Evolutionary conservation across 1,140 invertebrate species (phyloP), one percentile per base, ranked within the genome.

Genomic region (Drosophila sp.): DNA sequence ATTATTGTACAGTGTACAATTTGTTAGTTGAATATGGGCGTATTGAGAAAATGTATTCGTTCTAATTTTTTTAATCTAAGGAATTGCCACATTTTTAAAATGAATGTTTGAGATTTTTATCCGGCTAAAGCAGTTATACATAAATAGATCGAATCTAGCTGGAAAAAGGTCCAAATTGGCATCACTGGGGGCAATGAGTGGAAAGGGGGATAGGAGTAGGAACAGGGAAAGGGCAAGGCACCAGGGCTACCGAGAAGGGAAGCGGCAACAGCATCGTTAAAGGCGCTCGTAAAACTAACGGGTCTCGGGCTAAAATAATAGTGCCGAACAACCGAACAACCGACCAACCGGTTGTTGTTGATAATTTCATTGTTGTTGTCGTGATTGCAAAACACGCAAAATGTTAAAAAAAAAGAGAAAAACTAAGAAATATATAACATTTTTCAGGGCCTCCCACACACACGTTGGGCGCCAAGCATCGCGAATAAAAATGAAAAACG

Each of bases 361-460:
- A 62, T 62, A 34, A 62, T 62, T 29, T 34, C 51, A 36, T 54
- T 63, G 48, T 38, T 67, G 45, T 50, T 64, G 67, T 46, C 43
- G 67, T 72, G 61, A 50, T 72, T 65, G 69, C 41, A 56, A 65
- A 65, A 72, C 70, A 58, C 50, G 45, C 50, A 71, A 65, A 48
- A 43, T 45, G 65, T 50, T 27, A 40, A 66, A 48, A 48, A 38
- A 43, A 43, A 36, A n/a, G 59, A 34, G 14, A 41, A 38, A 29
- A 38, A 46, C 46, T 11, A 46, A 57, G 48, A 50, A 25, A 38
- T 40, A 54, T 18, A 48, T 43, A n/a, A 13, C 0, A 25, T 48
- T 48, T 27, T 41, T 45, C 27, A 8, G 21, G 21, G 53, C 1
- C 8, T 48, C 75, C 54, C 67, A 9, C 34, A 11, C 46, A 32